Evolutionary conservation across 2,888 invertebrate genomes (phyloP).

Genomic region (Clistopyga incitator): DNA sequence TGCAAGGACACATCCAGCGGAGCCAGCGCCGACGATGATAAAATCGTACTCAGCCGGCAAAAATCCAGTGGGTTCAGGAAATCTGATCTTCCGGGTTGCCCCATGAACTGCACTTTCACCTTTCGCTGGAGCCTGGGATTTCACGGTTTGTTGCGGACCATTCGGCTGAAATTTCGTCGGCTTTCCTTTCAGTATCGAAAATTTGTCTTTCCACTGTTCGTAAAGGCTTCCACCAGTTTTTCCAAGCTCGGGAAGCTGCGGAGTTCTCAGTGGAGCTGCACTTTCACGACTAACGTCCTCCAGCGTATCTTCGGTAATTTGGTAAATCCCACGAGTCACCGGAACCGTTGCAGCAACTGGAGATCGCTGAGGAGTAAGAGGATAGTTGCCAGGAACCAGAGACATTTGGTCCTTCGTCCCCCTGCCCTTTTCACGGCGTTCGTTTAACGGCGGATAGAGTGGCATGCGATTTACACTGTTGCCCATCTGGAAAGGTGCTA

Average conservation of each 20-base stretch:
- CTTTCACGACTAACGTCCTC: slow-evolving; percentile 24
- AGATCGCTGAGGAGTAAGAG: neutral
- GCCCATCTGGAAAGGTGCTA: slow-evolving; percentile 57
- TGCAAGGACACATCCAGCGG: slow-evolving; percentile 86
- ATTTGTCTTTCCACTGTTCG: slow-evolving; percentile 54
- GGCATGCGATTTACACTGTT: slow-evolving; percentile 49
- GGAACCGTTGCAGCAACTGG: slow-evolving; percentile 1
- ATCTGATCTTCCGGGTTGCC: slow-evolving; percentile 21
- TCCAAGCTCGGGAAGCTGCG: neutral
- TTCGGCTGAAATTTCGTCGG: slow-evolving; percentile 16
- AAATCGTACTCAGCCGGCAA: slow-evolving; percentile 83
- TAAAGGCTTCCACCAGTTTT: slow-evolving; percentile 45
- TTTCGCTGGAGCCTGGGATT: slow-evolving; percentile 11
- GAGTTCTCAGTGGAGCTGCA: slow-evolving; percentile 14
- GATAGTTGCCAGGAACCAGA: neutral
- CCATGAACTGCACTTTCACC: slow-evolving; percentile 11
- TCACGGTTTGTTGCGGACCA: slow-evolving; percentile 12
- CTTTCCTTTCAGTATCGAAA: neutral
- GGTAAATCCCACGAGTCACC: slow-evolving; percentile 22
- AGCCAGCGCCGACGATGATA: slow-evolving; percentile 86
- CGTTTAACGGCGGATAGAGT: slow-evolving; percentile 59
- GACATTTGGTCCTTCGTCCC: neutral
- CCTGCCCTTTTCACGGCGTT: slow-evolving; percentile 39
- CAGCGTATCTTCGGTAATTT: slow-evolving; percentile 18
- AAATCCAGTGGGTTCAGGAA: slow-evolving; percentile 46